Conservation (phyloP, 2,888 invertebrate species). For the Drosophila siamana region DNA sequence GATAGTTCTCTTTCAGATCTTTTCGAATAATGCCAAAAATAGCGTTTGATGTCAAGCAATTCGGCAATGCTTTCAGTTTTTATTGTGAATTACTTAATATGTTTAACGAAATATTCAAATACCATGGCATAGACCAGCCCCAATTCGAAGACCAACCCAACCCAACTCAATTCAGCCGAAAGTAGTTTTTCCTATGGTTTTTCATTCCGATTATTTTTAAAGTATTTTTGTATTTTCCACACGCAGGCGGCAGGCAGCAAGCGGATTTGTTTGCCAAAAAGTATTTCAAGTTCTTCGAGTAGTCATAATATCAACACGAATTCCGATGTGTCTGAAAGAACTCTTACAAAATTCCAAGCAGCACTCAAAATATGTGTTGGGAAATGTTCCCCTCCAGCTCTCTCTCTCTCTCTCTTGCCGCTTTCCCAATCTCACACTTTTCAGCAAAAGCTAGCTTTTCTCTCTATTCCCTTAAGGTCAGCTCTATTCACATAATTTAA, state of each 20-base stretch:
- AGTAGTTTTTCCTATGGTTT: conserved; percentile 3
- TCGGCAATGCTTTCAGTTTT: conserved; percentile 25
- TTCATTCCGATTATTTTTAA: conserved; percentile 27
- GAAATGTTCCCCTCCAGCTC: conserved; percentile 40
- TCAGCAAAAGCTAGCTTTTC: conserved; percentile 20
- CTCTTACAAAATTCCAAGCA: conserved; percentile 69
- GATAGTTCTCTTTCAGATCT: conserved; percentile 20
- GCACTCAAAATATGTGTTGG: conserved; percentile 46
- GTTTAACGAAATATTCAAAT: conserved; percentile 34
- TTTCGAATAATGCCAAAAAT: conserved; percentile 43
- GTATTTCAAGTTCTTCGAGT: conserved; percentile 31
- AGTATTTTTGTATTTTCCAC: conserved; percentile 48
- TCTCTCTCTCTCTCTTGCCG: background rate
- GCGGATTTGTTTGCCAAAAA: conserved; percentile 45
- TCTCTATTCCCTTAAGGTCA: conserved; percentile 56
- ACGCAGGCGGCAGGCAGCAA: conserved; percentile 17
- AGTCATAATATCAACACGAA: conserved; percentile 34
- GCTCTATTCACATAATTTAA: conserved; percentile 39
- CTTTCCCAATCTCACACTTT: conserved; percentile 14
- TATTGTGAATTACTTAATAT: conserved; percentile 68
- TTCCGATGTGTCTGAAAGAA: conserved; percentile 48
- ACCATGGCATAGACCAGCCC: conserved; percentile 1
- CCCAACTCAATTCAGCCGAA: background rate
- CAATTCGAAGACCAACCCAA: background rate
- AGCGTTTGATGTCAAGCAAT: conserved; percentile 58